Evolutionary conservation across 2,113 vertebrate genomes (phyloP), one percentile per base, ranked within the genome.

Genomic region (Sus scrofa): DNA sequence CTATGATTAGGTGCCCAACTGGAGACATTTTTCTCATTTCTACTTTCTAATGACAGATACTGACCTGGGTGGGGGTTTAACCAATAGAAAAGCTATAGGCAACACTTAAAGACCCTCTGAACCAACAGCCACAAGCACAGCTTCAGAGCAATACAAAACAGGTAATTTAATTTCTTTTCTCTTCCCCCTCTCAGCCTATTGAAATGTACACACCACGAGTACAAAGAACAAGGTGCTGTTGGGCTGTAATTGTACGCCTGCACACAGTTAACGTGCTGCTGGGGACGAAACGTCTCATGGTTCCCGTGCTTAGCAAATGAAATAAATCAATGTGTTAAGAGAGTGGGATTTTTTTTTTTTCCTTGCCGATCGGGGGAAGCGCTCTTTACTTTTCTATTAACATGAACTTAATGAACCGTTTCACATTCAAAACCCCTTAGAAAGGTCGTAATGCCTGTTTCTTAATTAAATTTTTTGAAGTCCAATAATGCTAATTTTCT

Each of bases 381-480:
- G 91, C 89, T 96, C 93, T 97, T 96, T 97, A 94, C 68, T 94
- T 92, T 94, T 94, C 83, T 95, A 91, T 94, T 97, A 96, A 95
- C 86, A 60, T 58, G 74, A 96, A 97, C 78, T 94, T 97, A 97
- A 96, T 56, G 79, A 98, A 96, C 74, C 91, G 96, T 97, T 97
- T 97, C 96, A 97, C 74, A 94, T 96, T 95, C 93, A 94, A 93
- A 91, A 83, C 63, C 85, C 88, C 91, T 96, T 81, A 77, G 82
- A 95, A 97, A 95, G 82, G 78, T 95, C 68, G 50, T 86, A 91
- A 97, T 94, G 93, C 60, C 71, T 62, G 89, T 96, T 98, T 97
- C 91, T 91, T 97, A 96, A 97, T 97, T 97, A 97, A 95, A 88
- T 86, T 95, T 95, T 74, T 96, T 87, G 30, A 54, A 78, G 68